These are phyloP conservation scores for Artibeus jamaicensis DNA, from an alignment of 2,797 vertebrate genomes.

Conservation along the genomic window DNA sequence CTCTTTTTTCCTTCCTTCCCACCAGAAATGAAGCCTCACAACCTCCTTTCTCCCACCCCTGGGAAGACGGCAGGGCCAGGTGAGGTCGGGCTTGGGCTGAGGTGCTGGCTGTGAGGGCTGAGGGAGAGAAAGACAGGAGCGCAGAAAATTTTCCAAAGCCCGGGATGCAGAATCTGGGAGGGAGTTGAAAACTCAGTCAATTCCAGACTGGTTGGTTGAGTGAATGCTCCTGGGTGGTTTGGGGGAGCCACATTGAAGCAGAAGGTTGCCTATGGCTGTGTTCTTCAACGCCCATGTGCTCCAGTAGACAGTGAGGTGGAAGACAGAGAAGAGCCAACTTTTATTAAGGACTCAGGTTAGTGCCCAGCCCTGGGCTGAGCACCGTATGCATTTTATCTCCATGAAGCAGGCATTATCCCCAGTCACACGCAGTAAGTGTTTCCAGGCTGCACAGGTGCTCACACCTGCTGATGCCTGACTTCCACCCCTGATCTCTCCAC, in stretches of 20 bases:
- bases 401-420: not conserved
- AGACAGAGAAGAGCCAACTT: not conserved
- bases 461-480: not conserved
- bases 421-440: fast-evolving
- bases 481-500: not conserved
- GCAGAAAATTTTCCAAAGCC: not conserved
- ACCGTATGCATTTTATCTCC: not conserved
- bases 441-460: not conserved
- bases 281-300: not conserved
- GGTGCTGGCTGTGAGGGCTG: fast-evolving
- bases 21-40: not conserved
- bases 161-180: not conserved
- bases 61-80: not conserved
- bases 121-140: not conserved
- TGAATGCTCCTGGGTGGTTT: not conserved
- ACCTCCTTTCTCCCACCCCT: fast-evolving
- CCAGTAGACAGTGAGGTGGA: not conserved
- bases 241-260: not conserved
- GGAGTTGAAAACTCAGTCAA: not conserved
- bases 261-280: not conserved
- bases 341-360: not conserved
- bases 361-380: not conserved
- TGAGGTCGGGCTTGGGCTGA: not conserved
- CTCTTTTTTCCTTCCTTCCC: not conserved
- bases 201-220: not conserved